phyloP scores from a whole-genome alignment of 2,113 vertebrate genomes.

The Dipodomys merriami region DNA sequence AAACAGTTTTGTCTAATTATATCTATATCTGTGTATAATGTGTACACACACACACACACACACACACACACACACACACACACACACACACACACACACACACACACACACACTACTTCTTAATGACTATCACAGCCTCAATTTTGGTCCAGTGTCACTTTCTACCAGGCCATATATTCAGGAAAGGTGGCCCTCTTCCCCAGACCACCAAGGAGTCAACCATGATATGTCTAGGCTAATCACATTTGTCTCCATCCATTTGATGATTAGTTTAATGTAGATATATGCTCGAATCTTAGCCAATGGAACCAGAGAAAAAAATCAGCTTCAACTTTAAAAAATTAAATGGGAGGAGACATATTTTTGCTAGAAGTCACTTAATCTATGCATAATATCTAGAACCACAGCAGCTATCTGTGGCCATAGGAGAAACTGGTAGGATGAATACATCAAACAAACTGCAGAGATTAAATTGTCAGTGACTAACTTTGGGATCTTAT shows the following conservation, averaged over 20 bases:
- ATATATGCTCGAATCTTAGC: not conserved
- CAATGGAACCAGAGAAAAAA: not conserved
- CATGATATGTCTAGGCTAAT: not conserved
- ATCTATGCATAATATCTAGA: not conserved
- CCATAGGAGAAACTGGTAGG: not conserved
- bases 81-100: no score
- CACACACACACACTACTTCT: no score
- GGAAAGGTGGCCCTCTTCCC: not conserved
- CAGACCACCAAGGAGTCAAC: not conserved
- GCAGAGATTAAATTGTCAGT: not conserved
- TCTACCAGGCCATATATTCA: not conserved
- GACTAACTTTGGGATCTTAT: not conserved
- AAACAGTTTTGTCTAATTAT: not conserved
- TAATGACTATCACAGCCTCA: not conserved
- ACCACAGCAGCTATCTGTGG: not conserved
- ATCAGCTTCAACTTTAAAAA: not conserved
- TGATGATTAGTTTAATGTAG: not conserved
- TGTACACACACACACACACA: not conserved
- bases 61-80: not conserved
- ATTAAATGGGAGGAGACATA: not conserved
- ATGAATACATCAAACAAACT: not conserved
- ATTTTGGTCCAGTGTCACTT: not conserved
- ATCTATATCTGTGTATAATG: no score
- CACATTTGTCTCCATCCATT: not conserved
- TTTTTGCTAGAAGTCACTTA: not conserved